Conservation (phyloP, 2,797 vertebrate species). For the Channallabes apus region DNA sequence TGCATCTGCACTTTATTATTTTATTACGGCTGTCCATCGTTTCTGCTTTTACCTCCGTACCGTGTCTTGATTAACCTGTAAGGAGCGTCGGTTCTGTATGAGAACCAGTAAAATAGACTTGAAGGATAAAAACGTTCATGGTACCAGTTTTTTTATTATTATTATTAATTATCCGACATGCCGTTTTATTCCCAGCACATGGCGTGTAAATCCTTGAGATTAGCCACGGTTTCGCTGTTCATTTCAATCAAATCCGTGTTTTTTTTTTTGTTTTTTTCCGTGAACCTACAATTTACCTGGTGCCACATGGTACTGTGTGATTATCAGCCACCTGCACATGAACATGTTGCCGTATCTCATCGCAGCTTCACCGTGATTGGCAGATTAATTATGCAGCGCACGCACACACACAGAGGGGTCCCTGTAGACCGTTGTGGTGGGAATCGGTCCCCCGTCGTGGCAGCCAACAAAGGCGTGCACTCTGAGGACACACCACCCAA, state of each 20-base stretch:
- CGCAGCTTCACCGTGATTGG: conserved; percentile 71
- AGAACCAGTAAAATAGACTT: conserved; percentile 31
- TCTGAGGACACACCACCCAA: conserved; percentile 37
- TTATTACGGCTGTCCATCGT: conserved; percentile 43
- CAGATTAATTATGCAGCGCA: conserved; percentile 77
- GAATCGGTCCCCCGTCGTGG: conserved; percentile 63
- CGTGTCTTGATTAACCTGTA: too few species aligned
- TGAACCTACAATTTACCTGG: conserved; percentile 59
- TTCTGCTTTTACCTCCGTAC: conserved; percentile 47
- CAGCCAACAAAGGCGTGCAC: conserved; percentile 44
- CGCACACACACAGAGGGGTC: conserved; percentile 68
- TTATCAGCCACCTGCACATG: conserved; percentile 58
- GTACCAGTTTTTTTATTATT: conserved; percentile 4
- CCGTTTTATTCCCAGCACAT: not conserved
- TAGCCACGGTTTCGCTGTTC: conserved; percentile 12
- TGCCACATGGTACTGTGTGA: conserved; percentile 61
- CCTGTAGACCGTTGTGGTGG: conserved; percentile 56
- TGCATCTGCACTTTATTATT: conserved; percentile 53
- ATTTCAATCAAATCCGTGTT: conserved; percentile 27
- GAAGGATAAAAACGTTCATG: conserved; percentile 22
- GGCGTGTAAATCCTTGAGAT: not conserved
- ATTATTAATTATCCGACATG: not conserved
- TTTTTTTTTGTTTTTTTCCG: conserved; percentile 47
- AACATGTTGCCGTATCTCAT: conserved; percentile 61
- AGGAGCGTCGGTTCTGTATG: conserved; percentile 8